phyloP scores from a whole-genome alignment of 2,113 vertebrate species.

The Chelonoidis abingdonii region DNA sequence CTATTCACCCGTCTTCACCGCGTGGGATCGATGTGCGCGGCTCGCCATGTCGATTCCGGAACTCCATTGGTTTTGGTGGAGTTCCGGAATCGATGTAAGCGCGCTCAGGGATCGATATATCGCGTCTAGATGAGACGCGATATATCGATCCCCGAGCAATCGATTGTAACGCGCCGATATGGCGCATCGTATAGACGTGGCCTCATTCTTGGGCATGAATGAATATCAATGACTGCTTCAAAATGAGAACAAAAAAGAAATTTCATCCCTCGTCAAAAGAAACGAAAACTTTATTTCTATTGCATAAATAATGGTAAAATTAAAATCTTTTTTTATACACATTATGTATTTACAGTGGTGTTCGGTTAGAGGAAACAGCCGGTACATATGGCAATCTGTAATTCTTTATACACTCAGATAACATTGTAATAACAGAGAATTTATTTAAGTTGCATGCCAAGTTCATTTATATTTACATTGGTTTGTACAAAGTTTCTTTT shows the following conservation, averaged over 20 bases:
- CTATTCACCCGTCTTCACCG: too few species aligned
- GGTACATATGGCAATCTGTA: slow-evolving; percentile 84
- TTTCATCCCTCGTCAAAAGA: slow-evolving; percentile 77
- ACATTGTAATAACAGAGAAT: slow-evolving; percentile 81
- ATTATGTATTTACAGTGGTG: slow-evolving; percentile 92
- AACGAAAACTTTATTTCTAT: slow-evolving; percentile 90
- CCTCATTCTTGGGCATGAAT: not conserved
- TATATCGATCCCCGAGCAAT: too few species aligned
- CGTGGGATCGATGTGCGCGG: too few species aligned
- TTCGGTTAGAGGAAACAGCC: slow-evolving; percentile 84
- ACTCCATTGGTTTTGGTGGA: too few species aligned
- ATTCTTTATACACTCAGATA: slow-evolving; percentile 84
- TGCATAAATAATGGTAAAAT: slow-evolving; percentile 93
- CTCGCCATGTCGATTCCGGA: too few species aligned
- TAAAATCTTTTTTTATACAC: slow-evolving; percentile 91
- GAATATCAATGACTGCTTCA: slow-evolving; percentile 3
- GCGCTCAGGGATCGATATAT: too few species aligned
- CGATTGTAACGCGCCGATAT: too few species aligned
- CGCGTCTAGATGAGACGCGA: too few species aligned
- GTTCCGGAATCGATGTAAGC: too few species aligned
- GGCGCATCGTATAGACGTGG: too few species aligned
- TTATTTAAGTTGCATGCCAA: slow-evolving; percentile 87
- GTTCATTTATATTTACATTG: slow-evolving; percentile 86
- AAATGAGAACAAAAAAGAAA: slow-evolving; percentile 34
- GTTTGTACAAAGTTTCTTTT: slow-evolving; percentile 78